Conservation (phyloP, 1,140 invertebrate species). For the Charaxes varanes region DNA sequence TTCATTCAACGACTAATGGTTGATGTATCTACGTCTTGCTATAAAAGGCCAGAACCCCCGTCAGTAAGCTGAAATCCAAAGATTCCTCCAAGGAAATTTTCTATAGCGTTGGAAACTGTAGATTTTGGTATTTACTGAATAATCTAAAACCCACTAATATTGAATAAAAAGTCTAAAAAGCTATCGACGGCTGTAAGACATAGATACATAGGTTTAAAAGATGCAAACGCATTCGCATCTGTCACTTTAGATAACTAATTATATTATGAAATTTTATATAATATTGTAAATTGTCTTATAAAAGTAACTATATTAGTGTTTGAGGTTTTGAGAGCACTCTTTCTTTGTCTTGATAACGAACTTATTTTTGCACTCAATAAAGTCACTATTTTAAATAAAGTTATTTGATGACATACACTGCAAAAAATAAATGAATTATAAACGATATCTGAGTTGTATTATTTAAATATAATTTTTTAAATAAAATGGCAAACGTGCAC, state of each 20-base stretch:
- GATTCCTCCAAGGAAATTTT: no score
- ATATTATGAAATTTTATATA: slow-evolving; percentile 12
- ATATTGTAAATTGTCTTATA: slow-evolving; percentile 18
- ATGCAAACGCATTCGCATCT: not conserved
- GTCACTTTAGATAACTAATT: slow-evolving; percentile 11
- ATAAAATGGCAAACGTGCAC: no score
- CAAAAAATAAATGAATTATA: slow-evolving; percentile 57
- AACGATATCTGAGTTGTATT: slow-evolving; percentile 35
- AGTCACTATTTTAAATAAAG: slow-evolving; percentile 68
- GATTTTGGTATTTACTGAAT: no score
- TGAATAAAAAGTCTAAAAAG: no score
- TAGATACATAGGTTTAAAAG: no score
- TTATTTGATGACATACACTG: slow-evolving; percentile 59
- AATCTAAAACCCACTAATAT: no score
- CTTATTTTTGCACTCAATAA: slow-evolving; percentile 70
- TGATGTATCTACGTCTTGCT: no score
- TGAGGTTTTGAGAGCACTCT: slow-evolving; percentile 57
- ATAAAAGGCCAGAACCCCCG: no score
- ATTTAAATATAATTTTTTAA: not conserved
- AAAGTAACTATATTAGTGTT: slow-evolving; percentile 33
- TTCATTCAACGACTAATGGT: no score
- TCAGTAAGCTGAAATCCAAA: no score
- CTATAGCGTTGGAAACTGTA: no score
- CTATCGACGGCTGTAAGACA: no score
- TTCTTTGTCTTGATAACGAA: slow-evolving; percentile 64